These are phyloP conservation scores for Pteromalus puparum DNA, from an alignment of 1,140 invertebrate genomes.

Conservation along the genomic window DNA sequence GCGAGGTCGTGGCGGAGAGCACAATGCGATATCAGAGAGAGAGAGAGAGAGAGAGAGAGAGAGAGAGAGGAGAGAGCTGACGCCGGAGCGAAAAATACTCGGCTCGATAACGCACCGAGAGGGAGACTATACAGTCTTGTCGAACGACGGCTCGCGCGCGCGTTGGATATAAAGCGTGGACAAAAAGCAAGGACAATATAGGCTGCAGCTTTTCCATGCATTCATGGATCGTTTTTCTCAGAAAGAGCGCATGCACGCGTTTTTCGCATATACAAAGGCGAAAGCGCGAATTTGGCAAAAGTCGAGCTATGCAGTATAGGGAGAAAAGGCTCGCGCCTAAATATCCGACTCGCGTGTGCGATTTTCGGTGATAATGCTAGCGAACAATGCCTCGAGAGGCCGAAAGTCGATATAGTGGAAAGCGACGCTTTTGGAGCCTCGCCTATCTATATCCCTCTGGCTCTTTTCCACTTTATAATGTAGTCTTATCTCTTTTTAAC, in stretches of 20 bases:
- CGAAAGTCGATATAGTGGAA: background rate
- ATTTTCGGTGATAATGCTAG: conserved; percentile 19
- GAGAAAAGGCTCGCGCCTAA: background rate
- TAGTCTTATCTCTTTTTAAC: background rate
- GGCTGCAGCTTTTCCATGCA: too few species aligned
- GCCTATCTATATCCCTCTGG: conserved; percentile 27
- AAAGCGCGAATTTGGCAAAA: conserved; percentile 34
- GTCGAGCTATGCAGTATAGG: background rate
- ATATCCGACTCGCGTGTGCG: conserved; percentile 23
- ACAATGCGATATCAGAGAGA: conserved; percentile 39
- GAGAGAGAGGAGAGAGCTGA: conserved; percentile 28
- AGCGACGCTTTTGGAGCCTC: conserved; percentile 21
- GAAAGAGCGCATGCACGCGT: background rate
- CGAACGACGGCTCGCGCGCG: background rate
- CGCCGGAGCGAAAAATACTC: background rate
- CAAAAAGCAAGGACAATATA: too few species aligned
- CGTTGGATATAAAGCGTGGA: background rate
- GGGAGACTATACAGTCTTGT: too few species aligned
- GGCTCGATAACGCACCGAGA: too few species aligned
- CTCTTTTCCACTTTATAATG: background rate
- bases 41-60: conserved; percentile 32
- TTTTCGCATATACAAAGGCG: background rate
- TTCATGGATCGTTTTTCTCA: too few species aligned
- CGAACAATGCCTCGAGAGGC: conserved; percentile 20
- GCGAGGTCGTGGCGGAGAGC: background rate